Percentiles rank a stretch among this genome's conserved stretches.
Evolutionary conservation across 2,888 invertebrate species (phyloP).

Genomic region (Spisula solida): DNA sequence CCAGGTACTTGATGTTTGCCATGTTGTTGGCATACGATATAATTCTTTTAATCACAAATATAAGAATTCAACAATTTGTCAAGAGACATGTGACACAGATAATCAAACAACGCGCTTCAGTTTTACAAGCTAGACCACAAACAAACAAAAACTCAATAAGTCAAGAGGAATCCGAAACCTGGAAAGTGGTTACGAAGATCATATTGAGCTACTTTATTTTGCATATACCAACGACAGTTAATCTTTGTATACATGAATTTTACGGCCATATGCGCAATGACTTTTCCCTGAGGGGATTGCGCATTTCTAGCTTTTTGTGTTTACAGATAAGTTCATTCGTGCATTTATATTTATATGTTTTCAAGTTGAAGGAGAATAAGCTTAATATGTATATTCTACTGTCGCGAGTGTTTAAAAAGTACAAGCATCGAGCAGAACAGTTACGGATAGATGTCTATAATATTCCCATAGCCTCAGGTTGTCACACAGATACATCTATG

Average conservation of each 20-base stretch:
- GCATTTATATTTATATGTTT: background rate
- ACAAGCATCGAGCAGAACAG: background rate
- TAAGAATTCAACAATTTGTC: background rate
- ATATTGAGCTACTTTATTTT: background rate
- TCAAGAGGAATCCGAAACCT: background rate
- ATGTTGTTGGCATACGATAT: background rate
- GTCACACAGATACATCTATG: too few relatives aligned
- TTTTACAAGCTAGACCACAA: background rate
- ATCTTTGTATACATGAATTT: background rate
- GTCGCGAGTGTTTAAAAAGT: background rate
- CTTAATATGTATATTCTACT: background rate
- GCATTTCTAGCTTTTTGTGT: background rate
- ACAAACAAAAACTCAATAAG: background rate
- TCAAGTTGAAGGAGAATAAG: constrained; percentile 12
- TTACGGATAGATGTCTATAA: background rate
- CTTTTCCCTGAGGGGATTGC: background rate
- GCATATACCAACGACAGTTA: background rate
- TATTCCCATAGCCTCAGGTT: background rate
- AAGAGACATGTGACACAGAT: too few relatives aligned
- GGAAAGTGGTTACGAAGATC: background rate
- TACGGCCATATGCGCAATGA: background rate
- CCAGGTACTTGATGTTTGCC: background rate
- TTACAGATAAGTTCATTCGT: background rate
- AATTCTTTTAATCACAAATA: background rate
- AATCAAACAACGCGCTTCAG: background rate